Conservation (phyloP, 2,797 vertebrate species). For the Xenopus petersii region DNA sequence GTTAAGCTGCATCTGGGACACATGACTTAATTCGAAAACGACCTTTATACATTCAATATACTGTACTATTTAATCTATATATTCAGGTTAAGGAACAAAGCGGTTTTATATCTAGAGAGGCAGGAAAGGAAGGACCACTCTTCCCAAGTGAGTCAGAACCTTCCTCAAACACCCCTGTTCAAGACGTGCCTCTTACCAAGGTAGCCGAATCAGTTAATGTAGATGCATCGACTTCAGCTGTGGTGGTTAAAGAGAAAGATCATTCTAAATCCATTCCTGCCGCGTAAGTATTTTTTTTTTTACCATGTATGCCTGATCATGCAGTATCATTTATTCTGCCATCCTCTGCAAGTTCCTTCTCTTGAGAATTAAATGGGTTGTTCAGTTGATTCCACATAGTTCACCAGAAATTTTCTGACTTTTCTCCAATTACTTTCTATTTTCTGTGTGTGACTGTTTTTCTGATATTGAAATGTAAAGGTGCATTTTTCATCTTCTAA, state of each 20-base stretch:
- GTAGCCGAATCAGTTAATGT: not conserved
- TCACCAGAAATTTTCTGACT: no score
- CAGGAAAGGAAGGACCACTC: not conserved
- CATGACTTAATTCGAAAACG: no score
- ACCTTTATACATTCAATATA: not conserved
- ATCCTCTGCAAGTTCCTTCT: no score
- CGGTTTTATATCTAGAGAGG: not conserved
- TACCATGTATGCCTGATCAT: no score
- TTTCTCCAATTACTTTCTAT: no score
- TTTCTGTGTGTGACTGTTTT: no score
- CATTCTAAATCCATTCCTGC: not conserved
- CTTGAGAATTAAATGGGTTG: no score
- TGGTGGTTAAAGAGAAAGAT: not conserved
- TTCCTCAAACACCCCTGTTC: not conserved
- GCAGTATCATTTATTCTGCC: no score
- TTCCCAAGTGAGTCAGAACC: not conserved
- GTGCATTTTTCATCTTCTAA: no score
- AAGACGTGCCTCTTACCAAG: not conserved
- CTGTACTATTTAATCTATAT: not conserved
- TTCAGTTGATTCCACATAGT: no score
- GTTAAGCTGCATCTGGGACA: no score
- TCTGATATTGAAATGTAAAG: no score
- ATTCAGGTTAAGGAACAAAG: not conserved
- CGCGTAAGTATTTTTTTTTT: not conserved
- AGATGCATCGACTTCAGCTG: not conserved